These are phyloP conservation scores for Alexandromys fortis DNA, from an alignment of 2,113 vertebrate genomes.

Conservation along the genomic window DNA sequence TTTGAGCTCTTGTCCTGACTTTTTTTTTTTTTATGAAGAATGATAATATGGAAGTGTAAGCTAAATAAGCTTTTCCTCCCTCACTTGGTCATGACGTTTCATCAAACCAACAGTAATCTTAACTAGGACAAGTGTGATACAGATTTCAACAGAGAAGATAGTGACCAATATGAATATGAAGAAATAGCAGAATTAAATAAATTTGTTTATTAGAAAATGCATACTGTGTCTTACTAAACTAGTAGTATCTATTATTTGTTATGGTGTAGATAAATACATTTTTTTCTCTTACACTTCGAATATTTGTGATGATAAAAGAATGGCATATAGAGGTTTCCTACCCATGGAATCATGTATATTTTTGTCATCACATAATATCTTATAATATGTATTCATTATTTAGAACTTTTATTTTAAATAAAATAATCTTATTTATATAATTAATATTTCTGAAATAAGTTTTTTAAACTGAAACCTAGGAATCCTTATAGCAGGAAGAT, in stretches of 20 bases:
- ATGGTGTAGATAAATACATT: not conserved
- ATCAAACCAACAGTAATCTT: not conserved
- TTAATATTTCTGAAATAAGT: no score
- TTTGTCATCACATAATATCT: conserved; percentile 2
- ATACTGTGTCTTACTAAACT: not conserved
- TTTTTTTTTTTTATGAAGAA: not conserved
- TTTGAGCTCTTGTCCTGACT: not conserved
- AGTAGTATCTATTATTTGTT: not conserved
- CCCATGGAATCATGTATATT: not conserved
- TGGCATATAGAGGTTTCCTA: not conserved
- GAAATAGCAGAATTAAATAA: not conserved
- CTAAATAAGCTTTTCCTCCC: not conserved
- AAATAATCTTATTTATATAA: no score
- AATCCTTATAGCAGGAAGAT: no score
- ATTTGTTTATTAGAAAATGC: not conserved
- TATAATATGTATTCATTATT: not conserved
- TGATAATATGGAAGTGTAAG: not conserved
- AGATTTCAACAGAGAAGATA: not conserved
- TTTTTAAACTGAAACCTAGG: no score
- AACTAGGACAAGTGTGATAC: not conserved
- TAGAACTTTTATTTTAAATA: conserved; percentile 23
- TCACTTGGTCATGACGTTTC: not conserved
- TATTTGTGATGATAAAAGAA: not conserved
- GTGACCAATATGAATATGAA: not conserved
- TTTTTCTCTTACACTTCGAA: conserved; percentile 19